These are phyloP conservation scores for Fragariocoptes setiger DNA, from an alignment of 1,140 invertebrate genomes.

Conservation along the genomic window DNA sequence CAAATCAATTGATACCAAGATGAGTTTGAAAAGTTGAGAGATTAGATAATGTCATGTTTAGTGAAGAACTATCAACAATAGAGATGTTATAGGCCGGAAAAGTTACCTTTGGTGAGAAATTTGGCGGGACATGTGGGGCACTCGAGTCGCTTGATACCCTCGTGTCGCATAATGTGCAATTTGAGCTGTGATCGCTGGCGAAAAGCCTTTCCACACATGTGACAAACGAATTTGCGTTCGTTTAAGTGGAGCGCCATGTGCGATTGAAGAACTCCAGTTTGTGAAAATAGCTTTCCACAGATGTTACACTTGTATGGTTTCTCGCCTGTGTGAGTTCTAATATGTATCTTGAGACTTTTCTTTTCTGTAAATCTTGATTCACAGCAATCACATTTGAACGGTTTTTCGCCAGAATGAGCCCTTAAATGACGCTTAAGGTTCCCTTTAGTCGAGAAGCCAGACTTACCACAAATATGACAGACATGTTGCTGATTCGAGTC, in stretches of 20 bases:
- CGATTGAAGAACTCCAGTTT: constrained; percentile 17
- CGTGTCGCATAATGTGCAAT: constrained; percentile 17
- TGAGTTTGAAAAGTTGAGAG: too few relatives aligned
- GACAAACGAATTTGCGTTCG: constrained; percentile 17
- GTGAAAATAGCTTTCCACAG: constrained; percentile 17
- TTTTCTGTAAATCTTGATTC: constrained; percentile 16
- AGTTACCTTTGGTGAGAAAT: constrained; percentile 19
- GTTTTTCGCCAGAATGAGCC: constrained; percentile 12
- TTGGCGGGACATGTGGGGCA: constrained; percentile 16
- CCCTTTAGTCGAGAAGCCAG: constrained; percentile 11
- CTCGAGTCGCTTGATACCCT: constrained; percentile 14
- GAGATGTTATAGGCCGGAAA: too few relatives aligned
- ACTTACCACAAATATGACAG: constrained; percentile 7
- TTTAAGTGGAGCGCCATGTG: constrained; percentile 19
- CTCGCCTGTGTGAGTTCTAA: constrained; percentile 18
- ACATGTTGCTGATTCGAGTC: too few relatives aligned
- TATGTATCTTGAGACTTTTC: constrained; percentile 18
- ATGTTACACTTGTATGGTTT: constrained; percentile 17
- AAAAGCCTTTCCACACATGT: constrained; percentile 19
- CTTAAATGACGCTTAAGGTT: constrained; percentile 2
- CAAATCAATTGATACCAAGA: too few relatives aligned
- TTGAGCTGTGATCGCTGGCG: constrained; percentile 18
- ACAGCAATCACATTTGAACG: constrained; percentile 14
- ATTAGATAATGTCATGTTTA: too few relatives aligned
- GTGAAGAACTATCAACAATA: too few relatives aligned